Base-by-base conservation (phyloP, 2,888 invertebrate genomes). In the Rhagonycha fulva region DNA sequence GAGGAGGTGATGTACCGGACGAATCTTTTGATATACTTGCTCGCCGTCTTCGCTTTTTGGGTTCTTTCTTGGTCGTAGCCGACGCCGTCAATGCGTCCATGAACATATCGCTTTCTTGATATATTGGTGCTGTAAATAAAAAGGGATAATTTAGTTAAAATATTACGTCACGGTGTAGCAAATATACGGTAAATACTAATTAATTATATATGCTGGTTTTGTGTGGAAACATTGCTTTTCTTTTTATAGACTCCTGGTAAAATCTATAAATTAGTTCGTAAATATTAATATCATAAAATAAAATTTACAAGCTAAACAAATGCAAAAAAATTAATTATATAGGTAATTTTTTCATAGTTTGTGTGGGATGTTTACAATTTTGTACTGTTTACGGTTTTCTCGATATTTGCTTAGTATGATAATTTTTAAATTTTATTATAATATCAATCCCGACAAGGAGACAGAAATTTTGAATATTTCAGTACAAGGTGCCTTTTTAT, bases 101-200 rank as follows among this genome's bases (percentile, higher is more conserved):
- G 86, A 98, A 98, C 88, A 96, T 93, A 84, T 95, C 96, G 85
- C 97, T 97, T 87, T 98, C 98, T 85, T 96, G 93, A 68, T 98
- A 88, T 81, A 94, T 88, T 88, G 92, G 91, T 71, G 94, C 95
- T 94, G 91, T 81, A 91, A 87, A 81, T 79, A 80, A 83, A 82
- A 71, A 74, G 77, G 80, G 71, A 80, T 60, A 67, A 24, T 12
- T 72, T 67, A 67, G 28, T 63, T 28, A 28, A 60, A 60, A 32
- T 60, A 28, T 68, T 68, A 30, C 3, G 19, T 28, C 14, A 69
- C 2, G 23, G 9, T 26, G 24, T 66, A 24, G 9, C 0, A 62
- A 19, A 9, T 12, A 66, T 9, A 66, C 3, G 3, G 24, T n/a
- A 66, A 66, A 66, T 11, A 26, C 24, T 11, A 66, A 24, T n/a